Evolutionary conservation across 2,113 vertebrate species (phyloP).

Genomic region (Ursus arctos): DNA sequence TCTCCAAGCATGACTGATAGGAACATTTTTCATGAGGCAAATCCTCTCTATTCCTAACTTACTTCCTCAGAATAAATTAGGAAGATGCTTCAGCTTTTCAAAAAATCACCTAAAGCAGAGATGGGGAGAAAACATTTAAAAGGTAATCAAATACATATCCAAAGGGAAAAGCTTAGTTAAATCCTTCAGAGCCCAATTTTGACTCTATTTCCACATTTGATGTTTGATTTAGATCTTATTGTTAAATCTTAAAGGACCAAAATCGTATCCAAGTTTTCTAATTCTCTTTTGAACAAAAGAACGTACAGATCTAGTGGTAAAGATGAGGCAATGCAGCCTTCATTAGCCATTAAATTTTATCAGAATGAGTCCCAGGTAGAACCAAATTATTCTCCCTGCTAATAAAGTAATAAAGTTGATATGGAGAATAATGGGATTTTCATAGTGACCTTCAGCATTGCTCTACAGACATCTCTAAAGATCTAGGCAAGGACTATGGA

Average conservation of each 20-base stretch:
- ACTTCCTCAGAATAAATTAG: constrained; percentile 37
- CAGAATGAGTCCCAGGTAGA: not conserved
- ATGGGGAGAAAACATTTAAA: not conserved
- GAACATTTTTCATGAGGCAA: constrained; percentile 13
- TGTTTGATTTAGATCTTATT: constrained; percentile 5
- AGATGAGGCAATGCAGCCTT: not conserved
- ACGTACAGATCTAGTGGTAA: not conserved
- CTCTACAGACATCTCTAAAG: constrained; percentile 12
- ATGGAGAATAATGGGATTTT: constrained; percentile 26
- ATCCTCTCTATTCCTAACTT: constrained; percentile 2
- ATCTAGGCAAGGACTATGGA: not conserved
- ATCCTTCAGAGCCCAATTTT: not conserved
- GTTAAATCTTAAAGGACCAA: not conserved
- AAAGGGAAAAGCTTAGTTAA: constrained; percentile 25
- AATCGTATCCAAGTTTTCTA: not conserved
- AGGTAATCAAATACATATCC: constrained; percentile 7
- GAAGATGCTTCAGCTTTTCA: not conserved
- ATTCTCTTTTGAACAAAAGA: constrained; percentile 27
- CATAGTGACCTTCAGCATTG: not conserved
- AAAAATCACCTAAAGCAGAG: constrained; percentile 19
- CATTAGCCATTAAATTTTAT: constrained; percentile 12
- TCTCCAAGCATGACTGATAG: not conserved
- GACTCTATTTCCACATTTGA: not conserved
- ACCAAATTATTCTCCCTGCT: constrained; percentile 28
- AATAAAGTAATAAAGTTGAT: not conserved